Conservation (phyloP, 1,140 invertebrate genomes). For the Drosophila ohnishii region DNA sequence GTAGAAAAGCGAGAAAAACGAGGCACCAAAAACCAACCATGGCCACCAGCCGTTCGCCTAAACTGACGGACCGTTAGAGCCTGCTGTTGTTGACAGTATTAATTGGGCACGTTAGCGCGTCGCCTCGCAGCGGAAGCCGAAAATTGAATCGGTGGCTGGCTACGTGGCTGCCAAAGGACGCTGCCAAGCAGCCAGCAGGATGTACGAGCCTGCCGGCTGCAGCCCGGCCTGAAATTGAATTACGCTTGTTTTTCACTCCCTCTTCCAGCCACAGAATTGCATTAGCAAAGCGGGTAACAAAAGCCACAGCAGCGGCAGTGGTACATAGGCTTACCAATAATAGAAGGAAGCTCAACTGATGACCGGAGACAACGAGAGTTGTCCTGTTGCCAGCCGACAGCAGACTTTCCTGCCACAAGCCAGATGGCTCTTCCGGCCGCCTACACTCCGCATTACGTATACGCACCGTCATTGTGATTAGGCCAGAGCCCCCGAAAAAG, state of each 20-base stretch:
- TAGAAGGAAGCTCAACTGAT: slow-evolving; percentile 1
- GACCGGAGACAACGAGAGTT: slow-evolving; percentile 24
- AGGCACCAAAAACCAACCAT: slow-evolving; percentile 19
- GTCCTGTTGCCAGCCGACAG: slow-evolving; percentile 9
- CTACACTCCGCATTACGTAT: slow-evolving; percentile 22
- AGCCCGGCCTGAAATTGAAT: slow-evolving; percentile 52
- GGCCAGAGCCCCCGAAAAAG: slow-evolving; percentile 39
- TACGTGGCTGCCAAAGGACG: slow-evolving; percentile 36
- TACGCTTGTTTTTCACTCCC: slow-evolving; percentile 62
- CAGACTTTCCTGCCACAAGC: slow-evolving; percentile 1
- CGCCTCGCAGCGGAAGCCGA: slow-evolving; percentile 25
- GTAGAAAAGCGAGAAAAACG: slow-evolving; percentile 3
- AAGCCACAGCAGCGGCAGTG: slow-evolving; percentile 14
- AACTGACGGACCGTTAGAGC: slow-evolving; percentile 15
- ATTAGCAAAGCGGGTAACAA: slow-evolving; percentile 47
- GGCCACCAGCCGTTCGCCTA: slow-evolving; percentile 33
- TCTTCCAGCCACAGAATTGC: slow-evolving; percentile 51
- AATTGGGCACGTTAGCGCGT: slow-evolving; percentile 67
- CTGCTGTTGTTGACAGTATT: slow-evolving; percentile 70
- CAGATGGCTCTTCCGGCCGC: slow-evolving; percentile 26
- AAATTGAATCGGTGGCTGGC: slow-evolving; percentile 60
- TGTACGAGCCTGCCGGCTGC: slow-evolving; percentile 13
- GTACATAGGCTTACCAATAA: slow-evolving; percentile 6
- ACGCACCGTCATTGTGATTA: slow-evolving; percentile 36
- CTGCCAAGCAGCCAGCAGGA: neutral